phyloP scores from a whole-genome alignment of 2,797 vertebrate genomes.

The Rachycentron canadum region DNA sequence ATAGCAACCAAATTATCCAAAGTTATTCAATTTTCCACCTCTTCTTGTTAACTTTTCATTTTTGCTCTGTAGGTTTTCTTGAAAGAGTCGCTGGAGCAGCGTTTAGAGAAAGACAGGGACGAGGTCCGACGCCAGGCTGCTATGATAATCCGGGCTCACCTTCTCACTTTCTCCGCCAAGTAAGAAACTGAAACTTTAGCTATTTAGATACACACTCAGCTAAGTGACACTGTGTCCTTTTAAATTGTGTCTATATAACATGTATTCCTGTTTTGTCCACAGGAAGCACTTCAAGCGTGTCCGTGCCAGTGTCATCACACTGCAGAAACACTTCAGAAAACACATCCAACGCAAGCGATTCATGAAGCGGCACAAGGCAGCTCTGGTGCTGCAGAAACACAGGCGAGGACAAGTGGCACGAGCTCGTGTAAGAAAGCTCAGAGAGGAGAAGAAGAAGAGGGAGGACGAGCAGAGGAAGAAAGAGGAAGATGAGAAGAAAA shows the following conservation, averaged over 20 bases:
- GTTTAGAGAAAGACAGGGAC: constrained; percentile 87
- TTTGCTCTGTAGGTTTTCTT: constrained; percentile 83
- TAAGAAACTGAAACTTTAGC: constrained; percentile 64
- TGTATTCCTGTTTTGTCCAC: background rate
- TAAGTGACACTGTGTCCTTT: background rate
- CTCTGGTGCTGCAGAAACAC: constrained; percentile 89
- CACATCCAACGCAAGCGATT: constrained; percentile 85
- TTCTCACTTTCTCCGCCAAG: constrained; percentile 93
- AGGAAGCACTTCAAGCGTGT: constrained; percentile 91
- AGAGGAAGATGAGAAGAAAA: constrained; percentile 79
- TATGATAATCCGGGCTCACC: constrained; percentile 90
- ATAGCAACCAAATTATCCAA: background rate
- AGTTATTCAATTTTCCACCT: background rate
- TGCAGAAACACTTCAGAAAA: constrained; percentile 91
- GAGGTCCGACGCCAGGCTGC: constrained; percentile 86
- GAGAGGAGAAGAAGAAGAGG: constrained; percentile 83
- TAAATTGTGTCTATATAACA: background rate
- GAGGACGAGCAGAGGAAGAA: constrained; percentile 79
- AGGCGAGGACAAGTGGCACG: constrained; percentile 90
- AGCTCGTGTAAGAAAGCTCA: constrained; percentile 82
- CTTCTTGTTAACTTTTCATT: background rate
- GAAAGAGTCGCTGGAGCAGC: constrained; percentile 87
- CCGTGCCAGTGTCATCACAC: constrained; percentile 84
- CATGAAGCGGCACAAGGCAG: constrained; percentile 82
- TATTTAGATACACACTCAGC: background rate